Conservation (phyloP, 1,140 invertebrate genomes). For the Marisa cornuarietis region DNA sequence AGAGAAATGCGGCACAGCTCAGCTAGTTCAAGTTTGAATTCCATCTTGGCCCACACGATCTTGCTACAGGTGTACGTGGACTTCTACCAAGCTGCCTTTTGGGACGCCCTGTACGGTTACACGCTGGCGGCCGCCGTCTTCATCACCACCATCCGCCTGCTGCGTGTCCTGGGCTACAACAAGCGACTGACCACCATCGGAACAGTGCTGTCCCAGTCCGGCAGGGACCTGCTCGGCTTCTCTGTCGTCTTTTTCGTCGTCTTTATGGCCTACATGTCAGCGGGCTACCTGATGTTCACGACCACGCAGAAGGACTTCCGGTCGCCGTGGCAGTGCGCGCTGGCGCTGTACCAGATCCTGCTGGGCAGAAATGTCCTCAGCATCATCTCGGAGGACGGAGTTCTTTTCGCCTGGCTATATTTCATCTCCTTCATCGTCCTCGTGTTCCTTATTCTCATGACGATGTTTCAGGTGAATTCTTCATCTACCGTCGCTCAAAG, state of each 20-base stretch:
- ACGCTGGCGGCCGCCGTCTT: conserved; percentile 38
- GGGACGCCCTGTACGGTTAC: conserved; percentile 36
- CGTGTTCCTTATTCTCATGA: conserved; percentile 38
- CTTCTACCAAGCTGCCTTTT: conserved; percentile 45
- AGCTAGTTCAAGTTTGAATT: too few relatives aligned
- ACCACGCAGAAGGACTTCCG: conserved; percentile 41
- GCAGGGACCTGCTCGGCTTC: conserved; percentile 47
- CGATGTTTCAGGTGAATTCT: conserved; percentile 32
- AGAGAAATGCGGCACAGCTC: too few relatives aligned
- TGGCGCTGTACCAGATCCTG: conserved; percentile 41
- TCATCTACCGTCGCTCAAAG: too few relatives aligned
- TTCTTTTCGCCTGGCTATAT: conserved; percentile 31
- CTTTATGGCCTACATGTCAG: conserved; percentile 47
- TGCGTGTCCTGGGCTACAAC: conserved; percentile 55
- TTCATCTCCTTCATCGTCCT: conserved; percentile 40
- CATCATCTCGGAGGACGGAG: conserved; percentile 22
- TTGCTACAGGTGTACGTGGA: conserved; percentile 31
- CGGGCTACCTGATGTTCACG: conserved; percentile 49
- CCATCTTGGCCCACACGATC: too few relatives aligned
- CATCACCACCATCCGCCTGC: conserved; percentile 41
- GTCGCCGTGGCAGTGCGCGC: conserved; percentile 39
- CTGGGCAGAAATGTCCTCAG: conserved; percentile 47
- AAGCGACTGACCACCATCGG: conserved; percentile 42
- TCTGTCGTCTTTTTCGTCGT: conserved; percentile 50
- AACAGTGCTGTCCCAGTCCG: conserved; percentile 29